Evolutionary conservation across 2,113 vertebrate genomes (phyloP).

Genomic region (Herpailurus yagouaroundi): DNA sequence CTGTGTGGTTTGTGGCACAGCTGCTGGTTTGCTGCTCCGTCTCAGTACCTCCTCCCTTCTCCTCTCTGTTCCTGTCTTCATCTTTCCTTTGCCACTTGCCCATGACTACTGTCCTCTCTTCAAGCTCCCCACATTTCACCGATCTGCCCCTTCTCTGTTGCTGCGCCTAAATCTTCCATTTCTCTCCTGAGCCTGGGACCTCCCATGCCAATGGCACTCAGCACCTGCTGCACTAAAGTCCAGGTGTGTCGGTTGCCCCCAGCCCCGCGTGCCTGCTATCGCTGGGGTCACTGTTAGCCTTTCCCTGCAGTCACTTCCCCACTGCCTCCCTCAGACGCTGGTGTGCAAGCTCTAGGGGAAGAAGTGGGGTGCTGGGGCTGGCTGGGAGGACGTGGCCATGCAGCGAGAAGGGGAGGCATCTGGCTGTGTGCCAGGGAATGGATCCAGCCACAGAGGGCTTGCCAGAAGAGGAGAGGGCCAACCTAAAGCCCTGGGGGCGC

Average conservation of each 20-base stretch:
- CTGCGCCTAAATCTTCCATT: not conserved
- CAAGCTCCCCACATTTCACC: not conserved
- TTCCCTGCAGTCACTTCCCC: not conserved
- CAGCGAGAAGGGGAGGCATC: not conserved
- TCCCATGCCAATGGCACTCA: not conserved
- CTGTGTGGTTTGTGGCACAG: not conserved
- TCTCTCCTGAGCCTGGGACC: not conserved
- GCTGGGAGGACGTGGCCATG: not conserved
- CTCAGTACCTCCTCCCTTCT: not conserved
- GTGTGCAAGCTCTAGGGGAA: not conserved
- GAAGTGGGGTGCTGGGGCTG: no score
- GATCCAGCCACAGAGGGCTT: not conserved
- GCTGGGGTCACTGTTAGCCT: not conserved
- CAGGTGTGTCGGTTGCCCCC: not conserved
- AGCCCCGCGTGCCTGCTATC: not conserved
- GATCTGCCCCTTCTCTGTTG: not conserved
- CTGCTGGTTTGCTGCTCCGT: not conserved
- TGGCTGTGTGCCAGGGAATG: not conserved
- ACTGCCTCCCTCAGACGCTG: rapidly evolving
- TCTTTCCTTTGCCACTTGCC: not conserved
- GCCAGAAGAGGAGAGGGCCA: not conserved
- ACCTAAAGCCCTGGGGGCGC: not conserved
- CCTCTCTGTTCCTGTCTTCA: not conserved
- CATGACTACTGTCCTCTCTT: not conserved
- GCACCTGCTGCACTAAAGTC: not conserved